Conservation (phyloP, 2,113 vertebrate genomes). For the Lepus europaeus region DNA sequence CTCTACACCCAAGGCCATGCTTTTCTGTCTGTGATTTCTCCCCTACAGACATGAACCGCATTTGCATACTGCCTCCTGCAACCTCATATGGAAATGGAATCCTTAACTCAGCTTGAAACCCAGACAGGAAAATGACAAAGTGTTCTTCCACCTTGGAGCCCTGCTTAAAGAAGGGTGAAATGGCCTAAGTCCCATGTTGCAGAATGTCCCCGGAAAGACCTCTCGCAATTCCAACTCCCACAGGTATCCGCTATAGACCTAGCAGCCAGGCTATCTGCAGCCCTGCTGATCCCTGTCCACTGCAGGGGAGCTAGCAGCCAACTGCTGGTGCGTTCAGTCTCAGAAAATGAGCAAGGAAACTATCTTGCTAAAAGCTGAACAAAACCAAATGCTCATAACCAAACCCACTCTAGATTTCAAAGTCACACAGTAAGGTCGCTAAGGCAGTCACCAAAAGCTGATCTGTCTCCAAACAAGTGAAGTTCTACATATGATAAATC, state of each 20-base stretch:
- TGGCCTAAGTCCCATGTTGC: neutral
- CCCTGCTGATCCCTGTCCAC: neutral
- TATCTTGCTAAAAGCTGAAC: neutral
- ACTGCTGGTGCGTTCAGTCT: neutral
- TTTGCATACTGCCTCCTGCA: neutral
- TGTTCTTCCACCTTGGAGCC: neutral
- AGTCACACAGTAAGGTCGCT: neutral
- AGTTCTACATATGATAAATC: neutral
- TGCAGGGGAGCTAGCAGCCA: neutral
- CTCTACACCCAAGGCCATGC: too few relatives aligned
- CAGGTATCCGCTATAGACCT: neutral
- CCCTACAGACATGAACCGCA: neutral
- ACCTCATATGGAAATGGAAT: neutral
- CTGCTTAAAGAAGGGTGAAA: neutral
- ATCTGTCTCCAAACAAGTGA: neutral
- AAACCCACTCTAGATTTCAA: neutral
- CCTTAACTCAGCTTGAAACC: slow-evolving; percentile 8
- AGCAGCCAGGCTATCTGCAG: neutral
- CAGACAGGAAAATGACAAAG: neutral
- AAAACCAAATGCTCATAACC: neutral
- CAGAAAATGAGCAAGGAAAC: neutral
- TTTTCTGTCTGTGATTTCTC: neutral
- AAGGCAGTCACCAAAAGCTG: neutral
- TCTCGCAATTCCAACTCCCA: too few relatives aligned
- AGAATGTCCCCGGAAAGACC: neutral